A percentile compares a stretch with the other conserved stretches of the same genome.
phyloP scores from a whole-genome alignment of 1,140 invertebrate species.

The Steinernema khuongi region DNA sequence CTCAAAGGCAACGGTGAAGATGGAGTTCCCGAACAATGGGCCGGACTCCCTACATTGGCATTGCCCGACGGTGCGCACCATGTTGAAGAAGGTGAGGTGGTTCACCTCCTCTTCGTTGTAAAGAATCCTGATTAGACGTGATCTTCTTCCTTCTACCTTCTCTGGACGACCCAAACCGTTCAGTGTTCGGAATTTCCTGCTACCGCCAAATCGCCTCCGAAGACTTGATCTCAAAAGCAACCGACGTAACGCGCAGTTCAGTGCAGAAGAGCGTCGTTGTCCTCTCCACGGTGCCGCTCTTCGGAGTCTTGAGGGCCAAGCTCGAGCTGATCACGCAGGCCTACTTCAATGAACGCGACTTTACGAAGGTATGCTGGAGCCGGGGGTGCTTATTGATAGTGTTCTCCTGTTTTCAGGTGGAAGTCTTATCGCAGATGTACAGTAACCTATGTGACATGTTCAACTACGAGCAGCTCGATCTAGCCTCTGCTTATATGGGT shows the following conservation, averaged over 20 bases:
- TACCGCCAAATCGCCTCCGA: constrained; percentile 93
- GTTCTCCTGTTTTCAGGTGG: constrained; percentile 62
- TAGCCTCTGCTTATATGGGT: constrained; percentile 43
- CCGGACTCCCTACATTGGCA: constrained; percentile 86
- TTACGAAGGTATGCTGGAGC: constrained; percentile 48
- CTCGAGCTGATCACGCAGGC: constrained; percentile 89
- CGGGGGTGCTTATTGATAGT: constrained; percentile 60
- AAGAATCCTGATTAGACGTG: constrained; percentile 67
- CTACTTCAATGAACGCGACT: constrained; percentile 79
- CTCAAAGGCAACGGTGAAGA: constrained; percentile 66
- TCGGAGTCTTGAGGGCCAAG: constrained; percentile 87
- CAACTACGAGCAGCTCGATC: constrained; percentile 36
- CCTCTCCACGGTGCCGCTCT: constrained; percentile 78
- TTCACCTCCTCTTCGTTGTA: not conserved
- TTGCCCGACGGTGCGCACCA: constrained; percentile 97
- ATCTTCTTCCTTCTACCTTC: constrained; percentile 93
- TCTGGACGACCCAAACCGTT: constrained; percentile 72
- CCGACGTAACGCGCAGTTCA: constrained; percentile 90
- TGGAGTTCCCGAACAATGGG: constrained; percentile 83
- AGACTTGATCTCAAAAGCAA: constrained; percentile 84
- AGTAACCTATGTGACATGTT: constrained; percentile 77
- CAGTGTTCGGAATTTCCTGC: constrained; percentile 92
- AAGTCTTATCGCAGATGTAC: constrained; percentile 84
- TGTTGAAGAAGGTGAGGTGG: constrained; percentile 71
- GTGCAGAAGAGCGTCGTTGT: constrained; percentile 90